A percentile compares a stretch with the other conserved stretches of the same genome.
Evolutionary conservation across 1,140 invertebrate species (phyloP).

Genomic region (Popillia japonica): DNA sequence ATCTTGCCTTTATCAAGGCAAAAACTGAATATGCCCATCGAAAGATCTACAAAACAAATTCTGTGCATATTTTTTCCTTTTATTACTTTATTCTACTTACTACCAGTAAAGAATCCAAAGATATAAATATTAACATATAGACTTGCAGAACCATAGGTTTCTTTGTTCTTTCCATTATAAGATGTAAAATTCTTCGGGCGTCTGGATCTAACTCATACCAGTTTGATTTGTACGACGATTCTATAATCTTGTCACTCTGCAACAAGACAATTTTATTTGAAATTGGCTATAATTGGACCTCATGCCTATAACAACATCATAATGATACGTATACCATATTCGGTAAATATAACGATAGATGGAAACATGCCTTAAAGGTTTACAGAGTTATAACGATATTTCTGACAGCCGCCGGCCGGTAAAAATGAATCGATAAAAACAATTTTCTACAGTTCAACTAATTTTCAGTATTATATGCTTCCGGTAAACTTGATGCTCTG

Average conservation of each 20-base stretch:
- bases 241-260: slow-evolving; percentile 25
- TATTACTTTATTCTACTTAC: neutral
- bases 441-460: too few species aligned
- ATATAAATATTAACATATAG: slow-evolving; percentile 8
- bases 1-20: neutral
- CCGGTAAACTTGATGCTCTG: too few species aligned
- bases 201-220: neutral
- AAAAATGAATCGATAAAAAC: too few species aligned
- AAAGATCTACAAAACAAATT: neutral
- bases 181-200: neutral
- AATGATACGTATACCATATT: too few species aligned
- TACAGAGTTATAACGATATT: too few species aligned
- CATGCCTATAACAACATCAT: too few species aligned
- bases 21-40: neutral
- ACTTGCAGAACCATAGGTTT: neutral
- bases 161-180: slow-evolving; percentile 32
- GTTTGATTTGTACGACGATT: neutral
- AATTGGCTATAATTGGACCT: too few species aligned
- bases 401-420: too few species aligned
- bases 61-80: neutral
- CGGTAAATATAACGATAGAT: too few species aligned
- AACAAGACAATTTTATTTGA: neutral
- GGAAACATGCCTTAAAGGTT: too few species aligned
- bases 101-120: neutral
- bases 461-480: too few species aligned